Evolutionary conservation across 1,140 invertebrate genomes (phyloP), one percentile per base, ranked within the genome.

Genomic region (Drosophila lacteicornis): DNA sequence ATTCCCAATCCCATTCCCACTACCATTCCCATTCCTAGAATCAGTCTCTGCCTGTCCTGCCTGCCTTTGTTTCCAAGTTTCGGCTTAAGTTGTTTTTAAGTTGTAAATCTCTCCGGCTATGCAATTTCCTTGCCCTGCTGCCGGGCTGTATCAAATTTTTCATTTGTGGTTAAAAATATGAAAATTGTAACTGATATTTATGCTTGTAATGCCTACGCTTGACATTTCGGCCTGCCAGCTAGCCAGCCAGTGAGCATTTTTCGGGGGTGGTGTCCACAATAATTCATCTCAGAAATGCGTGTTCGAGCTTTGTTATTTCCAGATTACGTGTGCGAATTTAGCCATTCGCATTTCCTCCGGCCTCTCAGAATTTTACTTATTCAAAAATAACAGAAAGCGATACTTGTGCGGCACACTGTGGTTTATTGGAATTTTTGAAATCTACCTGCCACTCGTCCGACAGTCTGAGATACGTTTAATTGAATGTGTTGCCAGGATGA

Each of bases 31-130:
- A 33, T 42, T 22, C 47, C 42, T 55, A 19, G 45, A 53, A 62
- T 62, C 33, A 27, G 62, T 38, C 47, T 19, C 66, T 50, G 30
- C 19, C 66, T 50, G 30, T 30, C 27, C 27, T 50, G 30, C 30
- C 47, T 15, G 80, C 47, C 50, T 75, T 87, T 90, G 84, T 87
- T 87, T 78, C 62, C 73, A 90, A 90, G 80, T 87, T 90, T 84
- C 79, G 74, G 85, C 81, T 90, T 90, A 88, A 88, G 85, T 88
- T 88, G 85, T 88, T 88, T 88, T 88, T 90, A 90, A 88, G 85
- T 90, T 88, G 85, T 88, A 88, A 88, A 90, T 88, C 85, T 85
- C 79, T 77, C 68, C 81, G 83, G 73, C 77, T 83, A 77, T 86
- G 82, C 84, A 80, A 80, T 71, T 88, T 78, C 74, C 75, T 50